These are phyloP conservation scores for Suncus etruscus DNA, from an alignment of 2,113 vertebrate genomes.

Conservation along the genomic window DNA sequence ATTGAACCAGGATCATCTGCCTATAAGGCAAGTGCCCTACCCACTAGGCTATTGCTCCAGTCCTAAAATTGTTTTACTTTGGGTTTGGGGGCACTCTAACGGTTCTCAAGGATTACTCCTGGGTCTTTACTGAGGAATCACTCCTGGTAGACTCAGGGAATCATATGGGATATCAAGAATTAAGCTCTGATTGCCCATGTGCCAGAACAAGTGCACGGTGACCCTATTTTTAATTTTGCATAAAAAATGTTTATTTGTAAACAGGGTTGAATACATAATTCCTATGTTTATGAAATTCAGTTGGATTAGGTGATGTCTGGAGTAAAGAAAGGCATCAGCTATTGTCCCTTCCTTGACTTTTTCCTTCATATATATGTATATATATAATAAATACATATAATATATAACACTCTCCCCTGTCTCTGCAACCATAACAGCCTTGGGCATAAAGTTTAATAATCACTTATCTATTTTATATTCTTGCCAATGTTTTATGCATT, in stretches of 20 bases:
- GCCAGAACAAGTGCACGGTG: too few species aligned
- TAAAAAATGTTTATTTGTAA: background rate
- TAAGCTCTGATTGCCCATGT: too few species aligned
- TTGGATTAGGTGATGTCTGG: background rate
- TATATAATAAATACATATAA: too few species aligned
- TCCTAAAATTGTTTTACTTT: too few species aligned
- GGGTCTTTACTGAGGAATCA: too few species aligned
- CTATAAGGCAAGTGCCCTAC: too few species aligned
- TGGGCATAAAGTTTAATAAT: background rate
- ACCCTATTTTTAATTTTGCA: background rate
- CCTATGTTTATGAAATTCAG: background rate
- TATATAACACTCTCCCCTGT: rapidly evolving
- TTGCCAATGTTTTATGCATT: background rate
- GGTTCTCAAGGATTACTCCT: too few species aligned
- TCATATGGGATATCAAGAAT: too few species aligned
- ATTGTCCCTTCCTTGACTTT: rapidly evolving
- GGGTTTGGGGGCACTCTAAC: too few species aligned
- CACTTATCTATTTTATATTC: background rate
- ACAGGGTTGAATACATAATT: background rate
- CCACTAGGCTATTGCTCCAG: too few species aligned
- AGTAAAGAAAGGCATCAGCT: background rate
- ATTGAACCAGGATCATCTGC: too few species aligned
- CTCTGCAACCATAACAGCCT: background rate
- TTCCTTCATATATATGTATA: background rate
- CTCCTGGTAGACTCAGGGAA: too few species aligned